phyloP scores from a whole-genome alignment of 1,140 invertebrate genomes.

The Drosophila repleta region DNA sequence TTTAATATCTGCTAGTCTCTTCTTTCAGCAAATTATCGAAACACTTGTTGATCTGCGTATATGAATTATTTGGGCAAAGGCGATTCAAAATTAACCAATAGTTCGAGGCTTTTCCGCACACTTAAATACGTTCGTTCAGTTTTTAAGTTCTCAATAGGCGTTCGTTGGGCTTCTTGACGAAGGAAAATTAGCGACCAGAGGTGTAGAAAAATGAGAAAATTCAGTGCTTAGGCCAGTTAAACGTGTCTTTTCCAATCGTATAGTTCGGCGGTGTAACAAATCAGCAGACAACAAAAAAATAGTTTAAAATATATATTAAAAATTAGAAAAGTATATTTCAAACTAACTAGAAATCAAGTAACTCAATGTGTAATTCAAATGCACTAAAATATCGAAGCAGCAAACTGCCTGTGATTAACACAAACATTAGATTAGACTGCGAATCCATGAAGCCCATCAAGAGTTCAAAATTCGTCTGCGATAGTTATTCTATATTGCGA shows the following conservation, averaged over 20 bases:
- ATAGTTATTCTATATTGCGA: no score
- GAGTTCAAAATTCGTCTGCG: background rate
- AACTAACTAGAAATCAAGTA: background rate
- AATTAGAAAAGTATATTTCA: background rate
- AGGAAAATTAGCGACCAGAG: conserved; percentile 50
- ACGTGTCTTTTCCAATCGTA: conserved; percentile 28
- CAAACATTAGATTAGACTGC: no score
- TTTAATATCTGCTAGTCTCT: background rate
- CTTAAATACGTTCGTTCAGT: conserved; percentile 31
- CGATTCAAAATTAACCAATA: background rate
- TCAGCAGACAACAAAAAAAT: background rate
- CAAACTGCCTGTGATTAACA: no score
- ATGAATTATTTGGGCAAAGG: background rate
- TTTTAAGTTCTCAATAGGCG: conserved; percentile 52
- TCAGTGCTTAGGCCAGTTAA: conserved; percentile 40
- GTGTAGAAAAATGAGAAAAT: conserved; percentile 40
- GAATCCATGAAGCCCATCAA: no score
- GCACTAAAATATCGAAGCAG: no score
- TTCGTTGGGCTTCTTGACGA: conserved; percentile 51
- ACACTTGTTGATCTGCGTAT: conserved; percentile 2
- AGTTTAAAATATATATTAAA: background rate
- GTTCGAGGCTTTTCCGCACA: conserved; percentile 1
- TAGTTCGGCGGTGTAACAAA: conserved; percentile 24
- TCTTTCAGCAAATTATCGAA: background rate
- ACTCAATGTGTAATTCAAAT: no score